These are phyloP conservation scores for Lydus trimaculatus DNA, from an alignment of 2,888 invertebrate species.

Conservation along the genomic window DNA sequence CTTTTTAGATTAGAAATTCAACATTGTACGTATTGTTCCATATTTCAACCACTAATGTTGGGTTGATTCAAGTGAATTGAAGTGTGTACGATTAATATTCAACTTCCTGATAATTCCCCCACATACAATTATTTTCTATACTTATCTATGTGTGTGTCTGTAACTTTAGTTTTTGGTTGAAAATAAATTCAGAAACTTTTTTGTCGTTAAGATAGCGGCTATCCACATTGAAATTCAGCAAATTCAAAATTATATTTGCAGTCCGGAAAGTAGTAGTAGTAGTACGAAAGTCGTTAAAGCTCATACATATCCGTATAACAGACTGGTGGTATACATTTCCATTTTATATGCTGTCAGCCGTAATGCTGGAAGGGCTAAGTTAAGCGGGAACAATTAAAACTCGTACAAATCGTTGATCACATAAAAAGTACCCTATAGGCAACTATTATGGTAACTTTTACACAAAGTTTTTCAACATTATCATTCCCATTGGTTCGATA, in stretches of 20 bases:
- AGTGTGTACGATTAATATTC: neutral
- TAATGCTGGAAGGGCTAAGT: slow-evolving; percentile 17
- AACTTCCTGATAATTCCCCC: neutral
- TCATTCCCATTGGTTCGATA: slow-evolving; percentile 50
- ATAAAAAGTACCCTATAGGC: slow-evolving; percentile 27
- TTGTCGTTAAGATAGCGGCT: slow-evolving; percentile 5
- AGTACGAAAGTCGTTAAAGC: slow-evolving; percentile 16
- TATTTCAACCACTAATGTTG: neutral
- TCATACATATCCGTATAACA: slow-evolving; percentile 16
- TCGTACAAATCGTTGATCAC: slow-evolving; percentile 25
- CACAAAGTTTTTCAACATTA: slow-evolving; percentile 44
- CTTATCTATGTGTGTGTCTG: neutral
- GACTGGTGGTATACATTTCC: slow-evolving; percentile 17
- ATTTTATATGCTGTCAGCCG: slow-evolving; percentile 17
- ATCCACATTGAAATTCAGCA: slow-evolving; percentile 20
- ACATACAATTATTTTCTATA: neutral
- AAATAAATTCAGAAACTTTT: neutral
- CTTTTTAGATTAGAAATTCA: neutral
- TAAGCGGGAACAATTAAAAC: slow-evolving; percentile 24
- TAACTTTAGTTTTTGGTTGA: neutral
- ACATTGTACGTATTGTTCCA: neutral
- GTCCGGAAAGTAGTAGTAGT: slow-evolving; percentile 17
- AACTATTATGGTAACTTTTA: slow-evolving; percentile 37
- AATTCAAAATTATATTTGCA: slow-evolving; percentile 13
- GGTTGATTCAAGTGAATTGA: neutral